These are phyloP conservation scores for Polypedilum vanderplanki DNA, from an alignment of 1,140 invertebrate species.

Conservation along the genomic window DNA sequence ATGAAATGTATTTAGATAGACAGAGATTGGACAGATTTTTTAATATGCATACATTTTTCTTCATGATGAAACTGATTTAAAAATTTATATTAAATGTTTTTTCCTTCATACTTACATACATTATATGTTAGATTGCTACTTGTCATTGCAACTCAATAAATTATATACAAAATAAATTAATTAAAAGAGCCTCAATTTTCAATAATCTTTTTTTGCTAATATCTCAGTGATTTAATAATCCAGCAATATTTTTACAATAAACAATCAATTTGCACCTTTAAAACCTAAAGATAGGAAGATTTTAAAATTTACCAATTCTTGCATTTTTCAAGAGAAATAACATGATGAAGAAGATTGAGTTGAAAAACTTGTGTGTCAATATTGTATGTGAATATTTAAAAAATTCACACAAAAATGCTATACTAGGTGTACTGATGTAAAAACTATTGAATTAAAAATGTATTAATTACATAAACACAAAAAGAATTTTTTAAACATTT, in stretches of 20 bases:
- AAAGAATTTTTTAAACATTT: not conserved
- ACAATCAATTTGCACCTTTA: too few species aligned
- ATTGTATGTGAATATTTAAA: not conserved
- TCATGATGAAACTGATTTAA: not conserved
- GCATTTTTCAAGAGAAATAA: too few species aligned
- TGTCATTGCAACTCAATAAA: not conserved
- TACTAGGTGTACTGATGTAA: not conserved
- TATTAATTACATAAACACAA: not conserved
- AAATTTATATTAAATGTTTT: not conserved
- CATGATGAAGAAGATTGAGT: too few species aligned
- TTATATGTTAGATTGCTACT: not conserved
- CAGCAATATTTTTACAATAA: too few species aligned
- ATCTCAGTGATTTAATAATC: not conserved
- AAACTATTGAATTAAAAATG: not conserved
- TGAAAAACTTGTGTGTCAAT: not conserved
- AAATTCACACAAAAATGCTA: not conserved
- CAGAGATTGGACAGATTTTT: not conserved
- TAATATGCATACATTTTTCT: conserved; percentile 3
- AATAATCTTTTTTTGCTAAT: not conserved
- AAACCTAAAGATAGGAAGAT: too few species aligned
- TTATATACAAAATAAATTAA: not conserved
- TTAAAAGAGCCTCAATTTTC: not conserved
- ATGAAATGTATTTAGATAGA: conserved; percentile 2
- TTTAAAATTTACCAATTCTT: too few species aligned
- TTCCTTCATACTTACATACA: not conserved